These are phyloP conservation scores for Aurelia sp. DNA, from an alignment of 30 jellyfish, hydroid and myxozoan species.

Conservation along the genomic window DNA sequence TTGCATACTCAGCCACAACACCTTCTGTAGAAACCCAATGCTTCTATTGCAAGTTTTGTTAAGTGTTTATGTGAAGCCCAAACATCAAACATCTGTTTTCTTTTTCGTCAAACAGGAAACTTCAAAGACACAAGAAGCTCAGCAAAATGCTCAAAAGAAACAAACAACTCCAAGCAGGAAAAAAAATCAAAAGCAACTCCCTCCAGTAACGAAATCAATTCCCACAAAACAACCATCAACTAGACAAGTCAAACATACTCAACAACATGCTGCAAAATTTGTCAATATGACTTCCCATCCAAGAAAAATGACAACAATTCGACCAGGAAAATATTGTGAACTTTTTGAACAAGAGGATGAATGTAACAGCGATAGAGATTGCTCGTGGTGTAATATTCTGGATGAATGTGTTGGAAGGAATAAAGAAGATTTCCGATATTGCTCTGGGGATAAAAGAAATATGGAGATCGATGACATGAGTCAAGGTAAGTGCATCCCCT, in stretches of 20 bases:
- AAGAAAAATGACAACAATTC: not conserved
- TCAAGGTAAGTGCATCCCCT: not conserved
- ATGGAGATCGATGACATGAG: slow-evolving; percentile 14
- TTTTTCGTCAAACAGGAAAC: no score
- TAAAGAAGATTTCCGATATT: slow-evolving; percentile 57
- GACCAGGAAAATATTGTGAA: slow-evolving; percentile 50
- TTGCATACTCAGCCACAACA: no score
- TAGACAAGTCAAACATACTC: not conserved
- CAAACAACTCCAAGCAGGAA: no score
- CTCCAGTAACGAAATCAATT: no score
- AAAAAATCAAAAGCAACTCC: no score
- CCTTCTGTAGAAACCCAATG: no score
- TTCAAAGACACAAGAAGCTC: no score
- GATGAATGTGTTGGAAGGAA: slow-evolving; percentile 80
- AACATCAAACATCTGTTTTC: no score
- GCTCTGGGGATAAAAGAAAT: slow-evolving; percentile 62
- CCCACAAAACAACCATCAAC: not conserved
- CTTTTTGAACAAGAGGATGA: slow-evolving; percentile 64
- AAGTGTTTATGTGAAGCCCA: no score
- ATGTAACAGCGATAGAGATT: slow-evolving; percentile 79
- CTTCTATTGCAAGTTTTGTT: no score
- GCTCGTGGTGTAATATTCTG: slow-evolving; percentile 91
- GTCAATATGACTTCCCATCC: no score
- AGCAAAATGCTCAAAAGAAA: no score
- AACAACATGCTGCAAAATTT: not conserved